A percentile compares a stretch with the other conserved stretches of the same genome.
phyloP scores from a whole-genome alignment of 2,797 vertebrate genomes.

The Melanotaenia maccullochi region DNA sequence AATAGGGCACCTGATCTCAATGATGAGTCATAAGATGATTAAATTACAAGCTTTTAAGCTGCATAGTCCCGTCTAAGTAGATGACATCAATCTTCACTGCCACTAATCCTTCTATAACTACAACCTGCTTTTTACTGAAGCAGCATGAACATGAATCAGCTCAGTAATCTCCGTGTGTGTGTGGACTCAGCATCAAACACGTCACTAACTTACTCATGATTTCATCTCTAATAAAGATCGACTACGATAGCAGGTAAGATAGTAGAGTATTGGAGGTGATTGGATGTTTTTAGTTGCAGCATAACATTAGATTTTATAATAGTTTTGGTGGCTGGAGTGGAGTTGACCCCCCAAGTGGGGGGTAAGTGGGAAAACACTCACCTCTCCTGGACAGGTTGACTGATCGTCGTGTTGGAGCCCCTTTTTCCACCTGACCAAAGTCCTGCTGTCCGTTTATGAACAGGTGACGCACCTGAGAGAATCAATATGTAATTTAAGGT shows the following conservation, averaged over 20 bases:
- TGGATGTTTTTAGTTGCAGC: neutral
- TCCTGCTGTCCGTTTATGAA: conserved; percentile 87
- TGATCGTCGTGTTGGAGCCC: conserved; percentile 82
- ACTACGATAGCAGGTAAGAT: neutral
- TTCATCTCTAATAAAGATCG: neutral
- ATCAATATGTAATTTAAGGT: neutral
- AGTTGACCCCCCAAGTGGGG: neutral
- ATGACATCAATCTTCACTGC: neutral
- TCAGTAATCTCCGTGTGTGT: neutral
- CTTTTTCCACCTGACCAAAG: conserved; percentile 73
- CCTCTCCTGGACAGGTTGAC: conserved; percentile 86
- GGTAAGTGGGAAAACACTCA: conserved; percentile 42
- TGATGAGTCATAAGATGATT: conserved; percentile 44
- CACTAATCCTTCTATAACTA: neutral
- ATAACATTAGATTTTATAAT: neutral
- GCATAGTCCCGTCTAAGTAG: neutral
- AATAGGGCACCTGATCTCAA: conserved; percentile 26
- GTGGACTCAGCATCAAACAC: neutral
- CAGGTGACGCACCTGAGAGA: conserved; percentile 89
- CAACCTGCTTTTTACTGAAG: neutral
- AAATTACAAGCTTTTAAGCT: conserved; percentile 33
- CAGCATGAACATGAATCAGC: conserved; percentile 4
- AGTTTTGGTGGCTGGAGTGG: neutral
- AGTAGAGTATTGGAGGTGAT: neutral
- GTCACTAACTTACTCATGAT: neutral